These are phyloP conservation scores for Galaxias olidus DNA, from an alignment of 2,797 vertebrate species.

Conservation along the genomic window DNA sequence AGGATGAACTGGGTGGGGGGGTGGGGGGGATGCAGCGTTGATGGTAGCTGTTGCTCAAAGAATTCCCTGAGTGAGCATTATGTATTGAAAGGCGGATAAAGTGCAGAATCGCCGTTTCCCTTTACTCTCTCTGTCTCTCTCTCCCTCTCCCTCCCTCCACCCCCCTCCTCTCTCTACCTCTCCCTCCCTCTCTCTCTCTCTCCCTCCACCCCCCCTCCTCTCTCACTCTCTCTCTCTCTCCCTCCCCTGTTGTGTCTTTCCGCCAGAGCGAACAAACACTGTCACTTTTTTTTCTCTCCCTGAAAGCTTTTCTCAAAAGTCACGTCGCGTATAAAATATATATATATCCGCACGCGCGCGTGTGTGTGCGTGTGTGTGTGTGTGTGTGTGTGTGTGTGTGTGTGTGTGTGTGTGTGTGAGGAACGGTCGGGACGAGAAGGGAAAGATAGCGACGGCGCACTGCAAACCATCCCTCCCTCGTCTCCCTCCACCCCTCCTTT, in stretches of 20 bases:
- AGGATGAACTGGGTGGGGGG: constrained; percentile 13
- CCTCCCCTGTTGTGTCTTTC: constrained; percentile 49
- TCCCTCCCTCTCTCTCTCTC: not conserved
- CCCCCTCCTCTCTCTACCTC: constrained; percentile 1
- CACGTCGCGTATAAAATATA: constrained; percentile 21
- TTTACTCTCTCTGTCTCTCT: not conserved
- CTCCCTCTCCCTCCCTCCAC: not conserved
- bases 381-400: not conserved
- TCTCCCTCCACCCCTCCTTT: too few species aligned
- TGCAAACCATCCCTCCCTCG: not conserved
- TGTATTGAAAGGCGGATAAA: constrained; percentile 64
- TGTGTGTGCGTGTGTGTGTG: constrained; percentile 5
- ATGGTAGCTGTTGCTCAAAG: constrained; percentile 55
- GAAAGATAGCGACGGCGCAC: constrained; percentile 1
- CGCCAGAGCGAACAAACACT: constrained; percentile 52
- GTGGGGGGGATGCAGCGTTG: too few species aligned
- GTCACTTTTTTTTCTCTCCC: constrained; percentile 33
- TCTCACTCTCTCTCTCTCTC: not conserved
- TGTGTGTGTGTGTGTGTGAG: not conserved
- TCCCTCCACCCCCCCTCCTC: constrained; percentile 5
- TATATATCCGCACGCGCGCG: not conserved
- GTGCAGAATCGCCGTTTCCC: constrained; percentile 54
- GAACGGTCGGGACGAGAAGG: not conserved
- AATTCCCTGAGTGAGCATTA: constrained; percentile 64
- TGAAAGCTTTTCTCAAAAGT: constrained; percentile 44